These are phyloP conservation scores for Butorides virescens DNA, from an alignment of 2,113 vertebrate species.

Conservation along the genomic window DNA sequence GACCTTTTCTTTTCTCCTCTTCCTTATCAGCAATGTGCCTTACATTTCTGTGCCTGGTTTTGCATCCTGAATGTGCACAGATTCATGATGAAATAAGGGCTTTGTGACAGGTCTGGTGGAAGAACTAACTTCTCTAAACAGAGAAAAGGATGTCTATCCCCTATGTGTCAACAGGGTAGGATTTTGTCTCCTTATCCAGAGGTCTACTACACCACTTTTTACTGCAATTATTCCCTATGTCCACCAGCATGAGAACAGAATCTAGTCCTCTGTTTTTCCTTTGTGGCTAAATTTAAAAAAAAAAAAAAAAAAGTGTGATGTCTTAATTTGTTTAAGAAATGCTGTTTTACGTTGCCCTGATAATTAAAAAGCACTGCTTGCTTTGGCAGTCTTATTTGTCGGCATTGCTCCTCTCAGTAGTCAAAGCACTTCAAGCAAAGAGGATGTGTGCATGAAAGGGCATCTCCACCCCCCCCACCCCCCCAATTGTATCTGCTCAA, in stretches of 20 bases:
- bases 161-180: not conserved
- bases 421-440: not conserved
- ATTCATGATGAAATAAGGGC: not conserved
- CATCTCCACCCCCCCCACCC: not conserved
- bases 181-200: not conserved
- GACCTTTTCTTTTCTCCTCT: conserved; percentile 83
- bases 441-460: not conserved
- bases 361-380: not conserved
- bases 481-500: not conserved
- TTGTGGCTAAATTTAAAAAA: not conserved
- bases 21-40: conserved; percentile 80
- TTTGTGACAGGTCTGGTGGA: not conserved
- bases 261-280: not conserved
- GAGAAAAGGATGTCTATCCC: not conserved
- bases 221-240: not conserved
- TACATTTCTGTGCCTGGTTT: conserved; percentile 79
- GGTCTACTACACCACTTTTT: not conserved
- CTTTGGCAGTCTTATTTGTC: not conserved
- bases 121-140: not conserved
- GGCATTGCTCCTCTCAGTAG: not conserved
- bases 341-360: not conserved
- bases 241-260: not conserved
- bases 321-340: not conserved
- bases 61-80: conserved; percentile 77
- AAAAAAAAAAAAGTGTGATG: fast-evolving